Conservation (phyloP, 2,888 invertebrate genomes). For the Coremacera marginata region DNA sequence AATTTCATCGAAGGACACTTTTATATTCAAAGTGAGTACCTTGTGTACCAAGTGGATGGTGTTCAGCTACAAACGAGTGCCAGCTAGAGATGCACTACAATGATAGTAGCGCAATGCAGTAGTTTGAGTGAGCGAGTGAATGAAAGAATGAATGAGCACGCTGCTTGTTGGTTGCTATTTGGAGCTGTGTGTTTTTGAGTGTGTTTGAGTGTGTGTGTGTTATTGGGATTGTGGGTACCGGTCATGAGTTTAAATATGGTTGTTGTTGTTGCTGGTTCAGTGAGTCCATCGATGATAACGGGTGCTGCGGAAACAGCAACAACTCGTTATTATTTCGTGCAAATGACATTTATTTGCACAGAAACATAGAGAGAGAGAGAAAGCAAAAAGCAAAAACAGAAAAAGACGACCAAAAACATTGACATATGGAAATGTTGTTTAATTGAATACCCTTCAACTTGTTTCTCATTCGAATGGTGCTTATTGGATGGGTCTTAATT, state of each 20-base stretch:
- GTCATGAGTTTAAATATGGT: too few species aligned
- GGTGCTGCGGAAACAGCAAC: conserved; percentile 26
- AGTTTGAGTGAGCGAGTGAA: too few species aligned
- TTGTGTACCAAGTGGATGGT: background rate
- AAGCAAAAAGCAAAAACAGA: conserved; percentile 1
- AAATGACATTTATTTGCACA: conserved; percentile 33
- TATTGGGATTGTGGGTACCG: too few species aligned
- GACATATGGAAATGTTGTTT: conserved; percentile 6
- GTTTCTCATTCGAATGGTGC: background rate
- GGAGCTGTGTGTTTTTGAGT: too few species aligned
- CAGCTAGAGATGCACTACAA: background rate
- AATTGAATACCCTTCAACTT: conserved; percentile 8
- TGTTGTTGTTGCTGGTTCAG: background rate
- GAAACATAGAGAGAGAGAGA: background rate
- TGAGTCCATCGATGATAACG: conserved; percentile 2
- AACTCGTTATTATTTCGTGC: conserved; percentile 20
- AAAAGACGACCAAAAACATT: conserved; percentile 12
- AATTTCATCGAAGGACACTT: conserved; percentile 91
- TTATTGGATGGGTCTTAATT: background rate
- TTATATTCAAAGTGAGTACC: conserved; percentile 87
- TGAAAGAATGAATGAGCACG: too few species aligned
- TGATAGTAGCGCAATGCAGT: too few species aligned
- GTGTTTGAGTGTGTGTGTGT: too few species aligned
- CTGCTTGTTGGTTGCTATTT: too few species aligned
- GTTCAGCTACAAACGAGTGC: background rate